These are phyloP conservation scores for Physocephala rufipes DNA, from an alignment of 2,888 invertebrate genomes.

Conservation along the genomic window DNA sequence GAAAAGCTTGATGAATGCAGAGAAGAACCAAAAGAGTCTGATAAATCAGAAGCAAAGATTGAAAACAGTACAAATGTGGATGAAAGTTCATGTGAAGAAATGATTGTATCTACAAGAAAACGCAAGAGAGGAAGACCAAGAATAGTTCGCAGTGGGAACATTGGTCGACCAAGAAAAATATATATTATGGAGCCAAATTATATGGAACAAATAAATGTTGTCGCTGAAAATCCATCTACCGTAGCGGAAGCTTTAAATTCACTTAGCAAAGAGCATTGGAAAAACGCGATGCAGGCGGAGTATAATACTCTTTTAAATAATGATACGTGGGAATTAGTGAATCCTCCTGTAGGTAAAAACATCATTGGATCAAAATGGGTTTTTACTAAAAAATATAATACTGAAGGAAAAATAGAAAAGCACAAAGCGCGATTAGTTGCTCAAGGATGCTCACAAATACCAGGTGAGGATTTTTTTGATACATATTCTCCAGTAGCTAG, in stretches of 20 bases:
- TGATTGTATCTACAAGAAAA: neutral
- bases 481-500: no score
- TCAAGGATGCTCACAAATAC: constrained; percentile 47
- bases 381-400: constrained; percentile 38
- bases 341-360: constrained; percentile 42
- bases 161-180: constrained; percentile 36
- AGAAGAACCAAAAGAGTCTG: neutral
- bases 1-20: neutral
- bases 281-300: constrained; percentile 46
- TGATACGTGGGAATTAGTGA: constrained; percentile 46
- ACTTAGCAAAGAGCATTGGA: constrained; percentile 38
- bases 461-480: no score
- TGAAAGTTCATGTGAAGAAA: neutral
- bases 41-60: no score
- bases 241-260: constrained; percentile 36
- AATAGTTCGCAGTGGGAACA: constrained; percentile 24
- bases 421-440: constrained; percentile 50
- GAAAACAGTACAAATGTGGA: neutral
- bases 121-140: constrained; percentile 28
- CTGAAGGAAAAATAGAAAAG: constrained; percentile 43
- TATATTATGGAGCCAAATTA: no score
- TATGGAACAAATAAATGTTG: no score
- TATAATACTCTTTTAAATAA: constrained; percentile 47
- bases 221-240: constrained; percentile 26
- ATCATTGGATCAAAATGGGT: constrained; percentile 45